Evolutionary conservation across 2,797 vertebrate genomes (phyloP).

Genomic region (Ceryle rudis): DNA sequence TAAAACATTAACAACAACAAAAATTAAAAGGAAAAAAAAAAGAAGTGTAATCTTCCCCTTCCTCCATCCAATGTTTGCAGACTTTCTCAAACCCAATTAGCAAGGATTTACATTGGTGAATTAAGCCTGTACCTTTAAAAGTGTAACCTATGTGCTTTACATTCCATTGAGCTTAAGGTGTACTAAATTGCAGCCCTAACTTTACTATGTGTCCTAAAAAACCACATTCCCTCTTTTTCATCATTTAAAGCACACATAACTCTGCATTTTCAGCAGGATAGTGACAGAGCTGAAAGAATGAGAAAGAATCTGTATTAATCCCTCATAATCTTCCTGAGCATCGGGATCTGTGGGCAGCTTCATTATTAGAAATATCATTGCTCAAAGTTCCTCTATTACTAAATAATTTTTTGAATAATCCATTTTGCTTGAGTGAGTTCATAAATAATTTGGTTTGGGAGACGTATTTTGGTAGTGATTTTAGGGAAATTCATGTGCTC

Average conservation of each 20-base stretch:
- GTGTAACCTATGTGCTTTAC: not conserved
- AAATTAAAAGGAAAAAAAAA: not conserved
- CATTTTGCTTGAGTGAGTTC: slow-evolving; percentile 4
- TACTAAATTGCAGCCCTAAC: not conserved
- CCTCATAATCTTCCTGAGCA: slow-evolving; percentile 58
- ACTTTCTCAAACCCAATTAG: not conserved
- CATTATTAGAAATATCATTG: slow-evolving; percentile 60
- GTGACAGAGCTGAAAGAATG: slow-evolving; percentile 17
- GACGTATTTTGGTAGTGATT: slow-evolving; percentile 11
- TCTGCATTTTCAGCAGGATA: not conserved
- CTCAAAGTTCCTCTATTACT: slow-evolving; percentile 50
- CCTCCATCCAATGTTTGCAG: not conserved
- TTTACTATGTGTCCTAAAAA: not conserved
- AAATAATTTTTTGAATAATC: slow-evolving; percentile 69
- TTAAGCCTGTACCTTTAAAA: slow-evolving; percentile 10
- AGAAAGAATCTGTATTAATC: slow-evolving; percentile 52
- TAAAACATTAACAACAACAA: not conserved
- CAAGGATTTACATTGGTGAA: not conserved
- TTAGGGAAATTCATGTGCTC: not conserved
- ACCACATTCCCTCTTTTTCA: not conserved
- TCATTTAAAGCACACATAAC: not conserved
- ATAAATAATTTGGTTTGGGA: slow-evolving; percentile 40
- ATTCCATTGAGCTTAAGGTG: not conserved
- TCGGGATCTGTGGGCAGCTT: slow-evolving; percentile 46
- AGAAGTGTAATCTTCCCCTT: not conserved